These are phyloP conservation scores for Coracias cyanogaster DNA, from an alignment of 2,797 vertebrate species.

Conservation along the genomic window DNA sequence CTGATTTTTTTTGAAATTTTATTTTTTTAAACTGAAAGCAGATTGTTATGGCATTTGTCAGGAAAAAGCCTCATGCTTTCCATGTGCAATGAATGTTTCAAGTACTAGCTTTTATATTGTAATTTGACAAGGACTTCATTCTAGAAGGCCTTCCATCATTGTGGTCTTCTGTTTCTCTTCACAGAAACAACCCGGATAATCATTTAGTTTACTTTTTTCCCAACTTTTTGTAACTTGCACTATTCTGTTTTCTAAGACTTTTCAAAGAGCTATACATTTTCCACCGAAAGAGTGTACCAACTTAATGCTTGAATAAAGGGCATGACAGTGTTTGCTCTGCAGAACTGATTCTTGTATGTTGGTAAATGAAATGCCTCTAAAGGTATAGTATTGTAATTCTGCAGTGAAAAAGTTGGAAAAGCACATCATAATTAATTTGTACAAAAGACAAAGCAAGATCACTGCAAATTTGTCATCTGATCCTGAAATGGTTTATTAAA, in stretches of 20 bases:
- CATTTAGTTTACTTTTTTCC: not conserved
- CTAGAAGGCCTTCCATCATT: not conserved
- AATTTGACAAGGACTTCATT: constrained; percentile 9
- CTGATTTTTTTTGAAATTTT: not conserved
- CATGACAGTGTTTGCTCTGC: not conserved
- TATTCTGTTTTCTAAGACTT: not conserved
- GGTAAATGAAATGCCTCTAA: constrained; percentile 56
- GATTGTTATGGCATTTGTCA: not conserved
- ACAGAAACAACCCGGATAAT: not conserved
- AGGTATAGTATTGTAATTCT: constrained; percentile 37
- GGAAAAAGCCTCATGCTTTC: constrained; percentile 14
- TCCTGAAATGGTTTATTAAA: constrained; percentile 62
- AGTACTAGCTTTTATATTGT: constrained; percentile 13
- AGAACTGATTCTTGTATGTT: not conserved
- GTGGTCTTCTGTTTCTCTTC: not conserved
- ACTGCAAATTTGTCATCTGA: constrained; percentile 62
- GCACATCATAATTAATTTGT: constrained; percentile 63
- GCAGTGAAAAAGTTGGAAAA: constrained; percentile 33
- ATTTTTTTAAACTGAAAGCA: not conserved
- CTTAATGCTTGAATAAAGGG: constrained; percentile 1
- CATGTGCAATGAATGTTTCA: not conserved
- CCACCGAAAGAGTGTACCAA: not conserved
- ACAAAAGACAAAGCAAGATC: constrained; percentile 52
- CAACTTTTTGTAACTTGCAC: not conserved
- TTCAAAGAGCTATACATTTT: not conserved